Base-by-base conservation (phyloP, 92 coral and sea anemone species). In the Epizoanthus rinbou region DNA sequence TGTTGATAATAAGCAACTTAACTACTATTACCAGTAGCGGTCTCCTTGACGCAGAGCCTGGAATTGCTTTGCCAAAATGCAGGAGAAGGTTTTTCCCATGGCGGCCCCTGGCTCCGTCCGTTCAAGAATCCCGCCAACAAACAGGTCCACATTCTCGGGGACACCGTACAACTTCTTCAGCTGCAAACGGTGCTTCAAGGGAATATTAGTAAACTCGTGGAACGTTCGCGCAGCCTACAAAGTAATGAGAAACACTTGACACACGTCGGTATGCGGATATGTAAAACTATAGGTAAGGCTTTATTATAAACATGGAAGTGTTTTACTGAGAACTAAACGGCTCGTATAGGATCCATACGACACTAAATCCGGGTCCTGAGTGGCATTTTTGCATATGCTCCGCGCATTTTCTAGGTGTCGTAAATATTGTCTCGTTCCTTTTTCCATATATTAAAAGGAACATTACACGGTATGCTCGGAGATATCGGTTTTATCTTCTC, bases 51-150 rank as follows among this genome's bases (percentile, higher is more conserved):
- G 81, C 15, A 76, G 28, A 5, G 18, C 81, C 56, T 39, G 69
- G 22, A 76, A 76, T 56, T 76, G 81, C 45, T 60, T 76, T 23
- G 69, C 81, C 23, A 76, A 23, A n/a, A 76, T 58, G 69, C 81
- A 76, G 54, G 81, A 58, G 57, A 76, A 76, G 18, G 81, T 76
- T 16, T 58, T 52, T 6, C 81, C 81, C 69, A 76, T 39, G 50
- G 57, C 69, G 23, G 69, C 81, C 10, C 81, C 81, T 7, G 41
- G 63, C 57, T 2, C 5, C 6, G 21, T 37, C 68, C 19, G 9
- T 68, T 76, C 81, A 8, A 76, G 54, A 33, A 76, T 76, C 28
- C 81, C 81, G 1, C 81, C 81, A 60, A 37, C 81, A 39, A 58
- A 76, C 47, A 76, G 23, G 28, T 76, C 81, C 25, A 76, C 69